Evolutionary conservation across 1,140 invertebrate genomes (phyloP), one percentile per base, ranked within the genome.

Genomic region (Drosophila ficusphila): DNA sequence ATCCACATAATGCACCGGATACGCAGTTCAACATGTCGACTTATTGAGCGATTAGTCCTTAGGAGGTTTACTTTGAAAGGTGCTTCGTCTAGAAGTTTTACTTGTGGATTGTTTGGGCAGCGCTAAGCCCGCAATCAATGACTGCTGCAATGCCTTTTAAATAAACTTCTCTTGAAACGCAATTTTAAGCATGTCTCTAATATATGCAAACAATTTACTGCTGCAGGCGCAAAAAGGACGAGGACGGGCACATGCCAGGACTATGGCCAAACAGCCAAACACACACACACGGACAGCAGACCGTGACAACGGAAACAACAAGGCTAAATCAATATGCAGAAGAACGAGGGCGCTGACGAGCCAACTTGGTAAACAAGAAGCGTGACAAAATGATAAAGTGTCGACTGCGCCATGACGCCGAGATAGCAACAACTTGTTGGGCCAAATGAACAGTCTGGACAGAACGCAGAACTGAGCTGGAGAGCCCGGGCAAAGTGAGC

Each of bases 341-440:
- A 67, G 57, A 56, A 76, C 33, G 47, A 34, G 23, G 33, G 49
- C 54, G 29, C 19, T 62, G 46, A 69, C 31, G 54, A 70, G 62
- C 73, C 39, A 70, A 79, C 70, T 85, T 79, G 54, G 48, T 61
- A 71, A 76, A 86, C 79, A 86, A 79, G 75, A 67, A 85, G 71
- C 79, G 79, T 79, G 79, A 83, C 79, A 76, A 77, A 86, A 77
- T 77, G 82, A 86, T 77, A 77, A 81, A 86, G 71, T 76, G 72
- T 76, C 72, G 62, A 58, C 72, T 60, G 48, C 29, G 33, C 52
- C 29, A 36, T 8, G 39, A 21, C 53, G 44, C 60, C 27, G 73
- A 53, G 57, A 39, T 25, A 46, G 52, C 54, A 72, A 52, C 53
- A 72, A 23, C 68, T 76, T 73, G 71, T 72, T 72, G 67, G 60